phyloP scores from a whole-genome alignment of 2,113 vertebrate species.

The Mastomys coucha region DNA sequence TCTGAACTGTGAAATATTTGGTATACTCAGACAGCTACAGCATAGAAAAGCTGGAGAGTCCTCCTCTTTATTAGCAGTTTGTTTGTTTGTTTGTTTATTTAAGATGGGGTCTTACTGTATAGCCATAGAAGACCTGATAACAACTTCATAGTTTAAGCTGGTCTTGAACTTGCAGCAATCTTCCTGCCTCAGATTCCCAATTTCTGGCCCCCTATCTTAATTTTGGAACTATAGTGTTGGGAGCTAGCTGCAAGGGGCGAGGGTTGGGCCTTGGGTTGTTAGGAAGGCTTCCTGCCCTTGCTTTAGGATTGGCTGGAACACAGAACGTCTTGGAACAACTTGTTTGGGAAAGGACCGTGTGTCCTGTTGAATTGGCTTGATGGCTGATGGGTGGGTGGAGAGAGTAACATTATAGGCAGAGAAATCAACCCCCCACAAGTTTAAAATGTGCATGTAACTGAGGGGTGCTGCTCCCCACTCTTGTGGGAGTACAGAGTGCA shows the following conservation, averaged over 20 bases:
- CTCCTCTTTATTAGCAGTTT: background rate
- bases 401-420: background rate
- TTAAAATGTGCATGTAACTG: background rate
- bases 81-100: background rate
- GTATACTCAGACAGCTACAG: slow-evolving; percentile 22
- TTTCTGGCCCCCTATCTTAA: slow-evolving; percentile 62
- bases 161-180: background rate
- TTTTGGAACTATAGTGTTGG: slow-evolving; percentile 69
- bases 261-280: background rate
- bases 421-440: background rate
- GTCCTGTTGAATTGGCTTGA: background rate
- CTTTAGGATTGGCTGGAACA: background rate
- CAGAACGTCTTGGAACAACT: background rate
- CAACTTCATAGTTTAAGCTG: no score
- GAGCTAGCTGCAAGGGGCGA: background rate
- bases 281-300: background rate
- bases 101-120: background rate
- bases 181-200: background rate
- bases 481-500: background rate
- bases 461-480: background rate
- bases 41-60: slow-evolving; percentile 64
- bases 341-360: background rate
- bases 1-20: slow-evolving; percentile 41
- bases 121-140: background rate
- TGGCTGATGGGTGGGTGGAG: background rate